Base-by-base conservation (phyloP, 2,888 invertebrate species). In the Lordiphosa fenestrarum region DNA sequence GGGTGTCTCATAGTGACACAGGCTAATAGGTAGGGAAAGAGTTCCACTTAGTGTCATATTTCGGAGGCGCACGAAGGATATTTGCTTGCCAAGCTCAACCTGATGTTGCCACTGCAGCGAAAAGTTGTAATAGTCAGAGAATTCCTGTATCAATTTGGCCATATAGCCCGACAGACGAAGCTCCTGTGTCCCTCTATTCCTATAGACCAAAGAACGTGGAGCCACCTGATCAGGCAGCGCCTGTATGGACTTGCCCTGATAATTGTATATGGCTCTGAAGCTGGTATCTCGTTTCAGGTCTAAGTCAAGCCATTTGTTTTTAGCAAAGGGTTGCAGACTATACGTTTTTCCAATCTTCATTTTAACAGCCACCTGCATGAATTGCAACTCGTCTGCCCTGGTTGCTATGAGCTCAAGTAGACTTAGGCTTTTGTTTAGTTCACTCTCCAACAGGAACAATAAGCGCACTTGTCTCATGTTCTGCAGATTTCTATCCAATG, bases 1-100 rank as follows among this genome's bases (percentile, higher is more conserved):
- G 33, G 58, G 21, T 6, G 6, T 0, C 21, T 83, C 77, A n/a
- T 12, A 83, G 15, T 76, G 76, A 12, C 66, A 65, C 6, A 83
- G 46, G 1, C 66, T 57, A 3, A 83, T 73, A 4, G 81, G 59
- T 13, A 78, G 12, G 15, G 46, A 25, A 0, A 83, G 42, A 0
- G 71, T 76, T 0, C 63, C 65, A 37, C 76, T 76, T 4, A 64
- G 39, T 3, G 84, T 80, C 62, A 83, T 41, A 9, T 78, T 78
- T 0, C 84, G 57, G 2, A 83, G 35, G 1, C 52, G 9, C 1
- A 76, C 30, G 0, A 67, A 12, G 0, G 71, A 65, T 1, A 71
- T 9, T 0, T 35, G 50, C 4, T 73, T 38, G 0, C 61, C 66
- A 2, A 36, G 15, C 0, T 37, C 6, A 6, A 73, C 21, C 5